These are phyloP conservation scores for Ectemnius continuus DNA, from an alignment of 2,888 invertebrate species.

Conservation along the genomic window DNA sequence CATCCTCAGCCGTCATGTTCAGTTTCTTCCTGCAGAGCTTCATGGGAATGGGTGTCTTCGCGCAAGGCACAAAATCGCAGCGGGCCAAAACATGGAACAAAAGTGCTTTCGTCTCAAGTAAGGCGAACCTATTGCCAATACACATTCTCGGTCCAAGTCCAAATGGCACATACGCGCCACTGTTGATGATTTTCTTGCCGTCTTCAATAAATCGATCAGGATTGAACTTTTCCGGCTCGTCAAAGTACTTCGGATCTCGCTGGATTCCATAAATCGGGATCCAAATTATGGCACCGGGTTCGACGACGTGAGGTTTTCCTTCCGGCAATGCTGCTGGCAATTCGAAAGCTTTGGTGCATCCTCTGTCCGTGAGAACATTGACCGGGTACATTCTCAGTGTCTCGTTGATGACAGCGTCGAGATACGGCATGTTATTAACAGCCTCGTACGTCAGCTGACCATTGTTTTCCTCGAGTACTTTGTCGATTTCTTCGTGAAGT, in stretches of 20 bases:
- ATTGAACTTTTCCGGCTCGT: constrained; percentile 78
- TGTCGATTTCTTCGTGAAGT: constrained; percentile 67
- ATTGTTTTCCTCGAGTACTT: constrained; percentile 44
- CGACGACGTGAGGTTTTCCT: constrained; percentile 51
- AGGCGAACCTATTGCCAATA: constrained; percentile 66
- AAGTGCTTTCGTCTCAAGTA: constrained; percentile 54
- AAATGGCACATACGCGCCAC: constrained; percentile 70
- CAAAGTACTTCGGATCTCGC: constrained; percentile 76
- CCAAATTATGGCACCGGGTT: constrained; percentile 69
- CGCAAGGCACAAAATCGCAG: constrained; percentile 45
- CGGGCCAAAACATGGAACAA: constrained; percentile 53
- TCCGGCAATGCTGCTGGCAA: constrained; percentile 71
- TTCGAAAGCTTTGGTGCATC: constrained; percentile 79
- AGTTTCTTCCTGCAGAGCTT: no score
- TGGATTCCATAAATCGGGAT: constrained; percentile 76
- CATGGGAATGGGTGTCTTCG: constrained; percentile 52
- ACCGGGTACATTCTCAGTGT: constrained; percentile 70
- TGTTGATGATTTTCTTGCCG: constrained; percentile 69
- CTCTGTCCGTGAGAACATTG: constrained; percentile 78
- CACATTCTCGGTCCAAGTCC: constrained; percentile 74
- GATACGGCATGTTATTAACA: constrained; percentile 64
- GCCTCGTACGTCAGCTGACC: constrained; percentile 63
- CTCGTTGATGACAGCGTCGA: constrained; percentile 71
- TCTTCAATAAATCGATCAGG: constrained; percentile 77
- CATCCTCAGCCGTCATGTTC: constrained; percentile 53